phyloP scores from a whole-genome alignment of 1,140 invertebrate species.

The Cherax quadricarinatus region DNA sequence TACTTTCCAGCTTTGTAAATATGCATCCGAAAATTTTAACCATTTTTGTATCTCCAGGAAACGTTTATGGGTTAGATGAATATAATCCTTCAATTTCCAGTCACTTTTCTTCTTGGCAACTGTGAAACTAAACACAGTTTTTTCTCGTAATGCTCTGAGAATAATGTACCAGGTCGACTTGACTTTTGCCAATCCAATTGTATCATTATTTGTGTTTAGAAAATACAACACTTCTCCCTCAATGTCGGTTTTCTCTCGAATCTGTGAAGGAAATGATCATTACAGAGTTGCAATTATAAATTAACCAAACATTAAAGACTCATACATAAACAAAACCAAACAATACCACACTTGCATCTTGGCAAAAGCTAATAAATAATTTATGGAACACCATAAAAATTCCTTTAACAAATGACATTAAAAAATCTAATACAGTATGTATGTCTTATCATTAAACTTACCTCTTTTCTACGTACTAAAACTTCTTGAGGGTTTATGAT shows the following conservation, averaged over 20 bases:
- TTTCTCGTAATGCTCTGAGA: slow-evolving; percentile 35
- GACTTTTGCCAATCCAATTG: slow-evolving; percentile 44
- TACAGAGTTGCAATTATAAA: no score
- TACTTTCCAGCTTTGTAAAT: slow-evolving; percentile 1
- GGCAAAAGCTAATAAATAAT: no score
- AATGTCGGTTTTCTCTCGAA: background rate
- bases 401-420: no score
- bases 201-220: slow-evolving; percentile 12
- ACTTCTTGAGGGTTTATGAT: no score
- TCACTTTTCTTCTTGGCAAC: slow-evolving; percentile 4
- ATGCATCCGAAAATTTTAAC: slow-evolving; percentile 26
- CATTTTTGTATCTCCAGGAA: slow-evolving; percentile 33
- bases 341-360: no score
- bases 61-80: slow-evolving; percentile 26
- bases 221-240: slow-evolving; percentile 57
- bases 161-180: slow-evolving; percentile 45
- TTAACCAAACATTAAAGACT: no score
- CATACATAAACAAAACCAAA: no score
- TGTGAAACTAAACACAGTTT: slow-evolving; percentile 20
- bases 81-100: background rate
- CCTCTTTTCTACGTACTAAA: no score
- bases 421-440: no score
- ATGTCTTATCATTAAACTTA: no score
- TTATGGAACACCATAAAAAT: no score
- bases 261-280: background rate